These are phyloP conservation scores for Drosophila crucigera DNA, from an alignment of 2,888 invertebrate species.

Conservation along the genomic window DNA sequence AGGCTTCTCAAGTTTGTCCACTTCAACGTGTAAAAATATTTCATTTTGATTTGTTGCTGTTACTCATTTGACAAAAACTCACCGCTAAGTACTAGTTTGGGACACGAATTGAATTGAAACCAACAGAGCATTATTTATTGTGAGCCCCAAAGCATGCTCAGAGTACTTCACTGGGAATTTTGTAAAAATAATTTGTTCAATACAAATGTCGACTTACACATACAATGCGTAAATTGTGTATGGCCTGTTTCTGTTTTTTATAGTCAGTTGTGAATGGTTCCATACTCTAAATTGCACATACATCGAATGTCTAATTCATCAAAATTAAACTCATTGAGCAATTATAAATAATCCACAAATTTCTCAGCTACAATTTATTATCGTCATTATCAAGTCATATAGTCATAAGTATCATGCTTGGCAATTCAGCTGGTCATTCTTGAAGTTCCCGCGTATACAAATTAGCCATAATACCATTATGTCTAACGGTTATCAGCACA, in stretches of 20 bases:
- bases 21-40: not conserved
- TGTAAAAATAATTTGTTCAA: not conserved
- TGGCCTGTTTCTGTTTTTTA: not conserved
- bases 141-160: not conserved
- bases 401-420: conserved; percentile 26
- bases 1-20: not conserved
- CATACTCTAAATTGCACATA: not conserved
- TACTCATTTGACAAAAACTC: not conserved
- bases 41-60: not conserved
- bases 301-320: not conserved
- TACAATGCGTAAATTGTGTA: not conserved
- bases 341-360: not conserved
- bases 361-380: not conserved
- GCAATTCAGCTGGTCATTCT: conserved; percentile 19
- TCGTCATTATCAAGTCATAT: not conserved
- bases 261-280: not conserved
- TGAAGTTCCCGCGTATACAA: conserved; percentile 1
- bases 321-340: not conserved
- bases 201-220: not conserved
- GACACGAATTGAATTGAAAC: not conserved
- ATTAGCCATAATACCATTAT: not conserved
- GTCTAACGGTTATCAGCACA: conserved; percentile 30
- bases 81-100: not conserved
- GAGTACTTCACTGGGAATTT: not conserved
- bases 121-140: not conserved